A percentile compares a stretch with the other conserved stretches of the same genome.
phyloP scores from a whole-genome alignment of 2,888 invertebrate genomes.

The Melanostoma mellinum region DNA sequence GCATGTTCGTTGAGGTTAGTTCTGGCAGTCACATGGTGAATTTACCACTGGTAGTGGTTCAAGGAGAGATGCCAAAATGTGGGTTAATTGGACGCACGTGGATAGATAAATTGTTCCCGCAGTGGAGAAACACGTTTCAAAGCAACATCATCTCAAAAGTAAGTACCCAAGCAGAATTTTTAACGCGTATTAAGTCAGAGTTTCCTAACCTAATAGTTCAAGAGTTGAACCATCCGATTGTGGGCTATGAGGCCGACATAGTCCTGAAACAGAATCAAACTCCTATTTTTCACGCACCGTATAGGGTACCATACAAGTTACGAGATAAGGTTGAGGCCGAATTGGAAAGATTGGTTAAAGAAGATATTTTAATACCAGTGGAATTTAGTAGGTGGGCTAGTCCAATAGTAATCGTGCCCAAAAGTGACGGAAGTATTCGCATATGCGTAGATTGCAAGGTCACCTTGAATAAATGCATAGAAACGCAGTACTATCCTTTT shows the following conservation, averaged over 20 bases:
- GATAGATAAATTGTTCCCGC: too few relatives aligned
- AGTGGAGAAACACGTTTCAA: too few relatives aligned
- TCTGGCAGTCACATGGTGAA: too few relatives aligned
- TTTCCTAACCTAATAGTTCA: not conserved
- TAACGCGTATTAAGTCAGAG: too few relatives aligned
- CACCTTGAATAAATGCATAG: constrained; percentile 60
- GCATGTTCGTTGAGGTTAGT: too few relatives aligned
- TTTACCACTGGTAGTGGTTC: too few relatives aligned
- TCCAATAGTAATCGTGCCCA: constrained; percentile 46
- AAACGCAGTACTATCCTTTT: constrained; percentile 38
- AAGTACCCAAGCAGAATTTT: too few relatives aligned
- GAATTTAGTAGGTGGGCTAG: constrained; percentile 59
- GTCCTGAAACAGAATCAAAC: constrained; percentile 14
- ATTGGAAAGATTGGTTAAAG: constrained; percentile 18
- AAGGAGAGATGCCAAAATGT: too few relatives aligned
- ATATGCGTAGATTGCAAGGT: constrained; percentile 50
- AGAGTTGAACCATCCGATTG: constrained; percentile 4
- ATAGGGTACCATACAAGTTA: not conserved
- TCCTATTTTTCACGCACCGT: constrained; percentile 43
- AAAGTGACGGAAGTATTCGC: too few relatives aligned
- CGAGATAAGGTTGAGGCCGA: too few relatives aligned
- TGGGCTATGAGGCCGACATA: constrained; percentile 30
- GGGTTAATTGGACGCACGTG: too few relatives aligned
- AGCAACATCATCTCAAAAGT: too few relatives aligned
- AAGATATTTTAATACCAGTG: constrained; percentile 57